Percentiles rank a stretch among this genome's conserved stretches.
phyloP scores from a whole-genome alignment of 1,140 invertebrate species.

The Cryptotermes secundus region DNA sequence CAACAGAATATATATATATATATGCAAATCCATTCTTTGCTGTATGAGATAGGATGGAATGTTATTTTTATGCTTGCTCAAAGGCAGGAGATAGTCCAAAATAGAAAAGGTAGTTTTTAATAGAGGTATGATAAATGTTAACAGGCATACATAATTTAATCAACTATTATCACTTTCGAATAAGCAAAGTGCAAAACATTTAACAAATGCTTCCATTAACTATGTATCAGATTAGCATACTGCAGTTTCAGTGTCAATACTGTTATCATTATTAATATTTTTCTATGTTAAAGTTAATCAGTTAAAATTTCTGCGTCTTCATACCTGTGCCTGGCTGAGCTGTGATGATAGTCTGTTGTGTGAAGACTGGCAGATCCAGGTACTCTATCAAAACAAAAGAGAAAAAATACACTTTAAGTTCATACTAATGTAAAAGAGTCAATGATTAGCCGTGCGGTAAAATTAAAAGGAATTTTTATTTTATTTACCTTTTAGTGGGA shows the following conservation, averaged over 20 bases:
- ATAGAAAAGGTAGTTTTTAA: too few species aligned
- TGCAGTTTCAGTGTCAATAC: background rate
- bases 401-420: background rate
- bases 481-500: background rate
- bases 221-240: background rate
- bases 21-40: too few species aligned
- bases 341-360: slow-evolving; percentile 7
- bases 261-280: background rate
- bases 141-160: background rate
- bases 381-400: background rate
- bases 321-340: background rate
- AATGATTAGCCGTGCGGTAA: too few species aligned
- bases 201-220: background rate
- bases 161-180: background rate
- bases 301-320: background rate
- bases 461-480: background rate
- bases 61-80: too few species aligned
- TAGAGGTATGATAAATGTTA: background rate
- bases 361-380: slow-evolving; percentile 20
- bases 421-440: too few species aligned
- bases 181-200: background rate
- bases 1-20: too few species aligned
- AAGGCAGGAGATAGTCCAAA: too few species aligned
- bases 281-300: background rate
- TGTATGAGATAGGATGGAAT: too few species aligned